Evolutionary conservation across 2,888 invertebrate species (phyloP).

Genomic region (Epirrita christyi): DNA sequence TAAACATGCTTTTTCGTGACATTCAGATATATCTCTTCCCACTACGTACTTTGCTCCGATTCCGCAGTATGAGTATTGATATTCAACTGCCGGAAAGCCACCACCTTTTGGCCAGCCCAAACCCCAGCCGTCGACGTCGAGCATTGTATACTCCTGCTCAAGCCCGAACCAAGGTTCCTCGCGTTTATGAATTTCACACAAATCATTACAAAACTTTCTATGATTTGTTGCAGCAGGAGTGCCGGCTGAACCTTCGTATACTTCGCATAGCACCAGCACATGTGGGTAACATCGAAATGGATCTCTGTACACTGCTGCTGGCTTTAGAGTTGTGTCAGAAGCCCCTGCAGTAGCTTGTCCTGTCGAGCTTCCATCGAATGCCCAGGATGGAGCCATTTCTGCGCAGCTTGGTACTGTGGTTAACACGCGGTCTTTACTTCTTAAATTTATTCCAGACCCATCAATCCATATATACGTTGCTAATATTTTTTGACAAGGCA

Average conservation of each 20-base stretch:
- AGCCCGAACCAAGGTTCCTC: slow-evolving; percentile 95
- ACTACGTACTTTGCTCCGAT: slow-evolving; percentile 97
- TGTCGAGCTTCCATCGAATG: slow-evolving; percentile 96
- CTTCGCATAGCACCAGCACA: slow-evolving; percentile 94
- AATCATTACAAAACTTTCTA: slow-evolving; percentile 88
- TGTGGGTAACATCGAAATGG: slow-evolving; percentile 96
- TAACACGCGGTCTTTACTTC: slow-evolving; percentile 88
- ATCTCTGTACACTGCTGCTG: slow-evolving; percentile 94
- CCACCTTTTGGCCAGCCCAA: slow-evolving; percentile 97
- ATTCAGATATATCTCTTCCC: slow-evolving; percentile 96
- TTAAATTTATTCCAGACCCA: slow-evolving; percentile 89
- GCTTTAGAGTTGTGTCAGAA: slow-evolving; percentile 95
- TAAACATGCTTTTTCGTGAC: slow-evolving; percentile 92
- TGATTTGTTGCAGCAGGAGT: slow-evolving; percentile 90
- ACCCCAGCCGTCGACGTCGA: slow-evolving; percentile 95
- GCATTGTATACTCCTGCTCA: slow-evolving; percentile 95
- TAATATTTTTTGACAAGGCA: slow-evolving; percentile 85
- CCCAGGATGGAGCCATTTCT: slow-evolving; percentile 89
- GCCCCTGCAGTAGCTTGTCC: slow-evolving; percentile 92
- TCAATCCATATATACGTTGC: slow-evolving; percentile 93
- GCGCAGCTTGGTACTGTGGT: slow-evolving; percentile 85
- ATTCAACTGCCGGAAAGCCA: slow-evolving; percentile 94
- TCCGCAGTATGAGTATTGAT: slow-evolving; percentile 95
- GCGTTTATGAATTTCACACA: slow-evolving; percentile 87
- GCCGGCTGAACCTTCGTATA: slow-evolving; percentile 89